Percentiles rank a stretch among this genome's conserved stretches.
phyloP scores from a whole-genome alignment of 1,140 invertebrate species.

The Aphelenchoides fujianensis region DNA sequence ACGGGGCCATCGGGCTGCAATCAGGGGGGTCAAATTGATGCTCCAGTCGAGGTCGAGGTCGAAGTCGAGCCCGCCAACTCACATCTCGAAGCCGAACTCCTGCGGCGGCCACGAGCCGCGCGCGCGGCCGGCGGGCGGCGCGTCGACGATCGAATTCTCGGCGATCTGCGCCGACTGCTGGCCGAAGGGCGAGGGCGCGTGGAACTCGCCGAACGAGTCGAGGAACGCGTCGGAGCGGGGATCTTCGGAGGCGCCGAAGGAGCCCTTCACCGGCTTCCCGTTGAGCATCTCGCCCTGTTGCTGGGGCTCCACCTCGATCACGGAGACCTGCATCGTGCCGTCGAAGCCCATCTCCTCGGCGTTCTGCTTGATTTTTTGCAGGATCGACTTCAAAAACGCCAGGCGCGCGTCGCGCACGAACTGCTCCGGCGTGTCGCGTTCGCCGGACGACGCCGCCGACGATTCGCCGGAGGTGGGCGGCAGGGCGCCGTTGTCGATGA shows the following conservation, averaged over 20 bases:
- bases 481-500: neutral
- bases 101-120: constrained; percentile 33
- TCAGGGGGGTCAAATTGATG: neutral
- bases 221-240: constrained; percentile 37
- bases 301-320: constrained; percentile 52
- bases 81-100: constrained; percentile 19
- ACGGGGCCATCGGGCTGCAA: neutral
- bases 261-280: neutral
- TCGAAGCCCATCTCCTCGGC: constrained; percentile 59
- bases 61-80: too few relatives aligned
- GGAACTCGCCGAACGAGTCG: constrained; percentile 46
- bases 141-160: constrained; percentile 27
- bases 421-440: neutral
- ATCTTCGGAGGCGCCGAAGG: constrained; percentile 12
- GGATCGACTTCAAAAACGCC: constrained; percentile 44
- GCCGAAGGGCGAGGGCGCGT: constrained; percentile 17
- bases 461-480: constrained; percentile 6
- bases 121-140: constrained; percentile 18
- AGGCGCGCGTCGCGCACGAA: constrained; percentile 46
- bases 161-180: constrained; percentile 36
- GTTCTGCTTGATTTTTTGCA: constrained; percentile 57
- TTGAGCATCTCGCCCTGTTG: constrained; percentile 4
- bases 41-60: neutral
- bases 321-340: constrained; percentile 61
- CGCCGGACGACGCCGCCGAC: neutral